A percentile compares a stretch with the other conserved stretches of the same genome.
phyloP scores from a whole-genome alignment of 2,113 vertebrate genomes.

The Speoplatyrhinus poulsoni region DNA sequence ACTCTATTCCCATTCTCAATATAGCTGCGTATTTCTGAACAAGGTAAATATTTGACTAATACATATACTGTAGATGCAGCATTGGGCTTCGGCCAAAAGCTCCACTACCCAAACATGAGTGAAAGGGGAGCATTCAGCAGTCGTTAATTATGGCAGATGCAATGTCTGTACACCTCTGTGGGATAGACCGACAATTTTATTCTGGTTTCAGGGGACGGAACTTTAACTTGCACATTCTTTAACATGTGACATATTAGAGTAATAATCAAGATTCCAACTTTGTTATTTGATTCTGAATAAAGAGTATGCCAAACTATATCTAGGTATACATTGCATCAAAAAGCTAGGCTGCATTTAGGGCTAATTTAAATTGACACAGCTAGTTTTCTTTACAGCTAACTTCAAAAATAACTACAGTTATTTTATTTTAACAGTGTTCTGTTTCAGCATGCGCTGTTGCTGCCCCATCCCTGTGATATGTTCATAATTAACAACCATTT shows the following conservation, averaged over 20 bases:
- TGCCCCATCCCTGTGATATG: slow-evolving; percentile 23
- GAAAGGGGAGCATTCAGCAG: slow-evolving; percentile 71
- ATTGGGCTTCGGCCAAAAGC: slow-evolving; percentile 69
- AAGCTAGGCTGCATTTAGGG: no score
- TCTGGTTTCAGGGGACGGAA: slow-evolving; percentile 29
- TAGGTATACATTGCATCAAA: not conserved
- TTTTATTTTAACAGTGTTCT: slow-evolving; percentile 15
- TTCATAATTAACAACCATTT: slow-evolving; percentile 56
- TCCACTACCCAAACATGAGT: slow-evolving; percentile 57
- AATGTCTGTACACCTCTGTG: slow-evolving; percentile 47
- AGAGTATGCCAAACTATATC: not conserved
- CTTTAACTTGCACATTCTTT: slow-evolving; percentile 26
- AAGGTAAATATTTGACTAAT: slow-evolving; percentile 81
- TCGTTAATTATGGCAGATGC: slow-evolving; percentile 59
- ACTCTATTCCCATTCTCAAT: slow-evolving; percentile 74
- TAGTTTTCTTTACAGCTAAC: slow-evolving; percentile 39
- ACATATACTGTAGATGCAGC: slow-evolving; percentile 72
- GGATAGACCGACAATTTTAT: slow-evolving; percentile 48
- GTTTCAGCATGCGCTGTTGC: slow-evolving; percentile 34
- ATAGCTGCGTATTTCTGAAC: slow-evolving; percentile 74
- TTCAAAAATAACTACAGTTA: slow-evolving; percentile 48
- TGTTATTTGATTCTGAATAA: slow-evolving; percentile 29
- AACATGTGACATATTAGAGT: slow-evolving; percentile 21
- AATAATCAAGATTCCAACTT: slow-evolving; percentile 13
- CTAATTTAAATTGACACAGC: not conserved